Evolutionary conservation across 2,888 invertebrate genomes (phyloP), one percentile per base, ranked within the genome.

Genomic region (Drosophila anomelani): DNA sequence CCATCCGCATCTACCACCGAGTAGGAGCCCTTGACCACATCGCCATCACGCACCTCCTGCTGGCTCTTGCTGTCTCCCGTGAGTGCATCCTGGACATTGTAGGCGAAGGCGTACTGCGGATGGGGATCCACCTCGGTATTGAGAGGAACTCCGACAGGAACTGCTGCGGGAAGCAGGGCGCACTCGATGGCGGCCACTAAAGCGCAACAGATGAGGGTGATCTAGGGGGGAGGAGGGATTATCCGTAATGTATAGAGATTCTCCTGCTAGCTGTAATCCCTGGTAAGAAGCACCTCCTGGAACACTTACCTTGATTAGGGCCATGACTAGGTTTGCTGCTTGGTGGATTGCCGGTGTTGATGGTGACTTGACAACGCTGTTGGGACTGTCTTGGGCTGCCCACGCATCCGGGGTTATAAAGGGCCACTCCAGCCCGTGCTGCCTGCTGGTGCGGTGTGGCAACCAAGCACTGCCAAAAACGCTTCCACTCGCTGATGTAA

Each of bases 11-110:
- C 92, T n/a, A 89, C 80, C 34, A 93, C 82, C 0, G 93, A 92
- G 66, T 93, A 93, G 78, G 92, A 92, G 17, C 92, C 92, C 68
- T 91, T 90, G 8, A 93, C 92, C 15, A 92, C 89, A 75, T 93
- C 92, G 4, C 92, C 92, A 60, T 92, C 91, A 7, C 92, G 91
- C n/a, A 84, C 81, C 78, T 93, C 92, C 68, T 84, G 85, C 76
- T 93, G 92, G 63, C 89, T 92, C 79, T 93, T 93, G 51, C 91
- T 91, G 66, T 93, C 92, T 0, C 92, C 92, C 0, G 92, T 92
- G n/a, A 91, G 55, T 1, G 82, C 69, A 75, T 93, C 92, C 76
- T 92, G 88, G 0, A 92, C 91, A 71, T 92, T 91, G 64, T 93
- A 93, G 41, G 90, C 90, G 57, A 91, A 93, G 56, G 89, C 90